Evolutionary conservation across 1,140 invertebrate species (phyloP).

Genomic region (Sesamia nonagrioides): DNA sequence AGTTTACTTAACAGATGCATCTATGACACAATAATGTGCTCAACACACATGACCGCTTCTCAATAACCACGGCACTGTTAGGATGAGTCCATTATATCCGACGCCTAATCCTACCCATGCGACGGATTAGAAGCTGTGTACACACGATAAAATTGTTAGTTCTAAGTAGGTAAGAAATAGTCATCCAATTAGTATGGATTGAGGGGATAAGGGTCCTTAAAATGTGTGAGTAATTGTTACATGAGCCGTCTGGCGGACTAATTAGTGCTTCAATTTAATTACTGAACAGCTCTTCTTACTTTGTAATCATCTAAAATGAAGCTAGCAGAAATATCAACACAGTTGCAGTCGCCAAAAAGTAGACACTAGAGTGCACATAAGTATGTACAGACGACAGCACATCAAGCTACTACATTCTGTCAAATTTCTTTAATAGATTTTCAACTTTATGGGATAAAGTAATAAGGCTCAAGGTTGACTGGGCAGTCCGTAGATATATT

Average conservation of each 20-base stretch:
- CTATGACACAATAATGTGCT: background rate
- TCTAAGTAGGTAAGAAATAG: background rate
- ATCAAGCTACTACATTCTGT: no score
- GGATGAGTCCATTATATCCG: background rate
- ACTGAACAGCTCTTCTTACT: no score
- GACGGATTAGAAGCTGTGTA: constrained; percentile 4
- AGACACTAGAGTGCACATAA: no score
- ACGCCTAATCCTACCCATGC: constrained; percentile 5
- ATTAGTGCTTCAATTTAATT: background rate
- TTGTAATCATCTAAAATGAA: no score
- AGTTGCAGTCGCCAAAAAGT: no score
- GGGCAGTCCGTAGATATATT: no score
- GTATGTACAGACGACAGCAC: no score
- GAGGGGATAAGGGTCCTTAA: background rate
- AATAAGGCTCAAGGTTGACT: no score
- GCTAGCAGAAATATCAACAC: no score
- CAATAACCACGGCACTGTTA: background rate
- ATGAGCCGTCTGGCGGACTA: background rate
- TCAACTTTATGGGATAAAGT: no score
- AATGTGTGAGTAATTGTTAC: background rate
- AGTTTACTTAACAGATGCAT: no score
- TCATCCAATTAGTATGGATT: background rate
- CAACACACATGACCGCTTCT: background rate
- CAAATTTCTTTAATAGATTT: no score
- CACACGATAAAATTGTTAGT: constrained; percentile 8